Percentiles rank a stretch among this genome's conserved stretches.
These are phyloP conservation scores for Puntigrus tetrazona DNA, from an alignment of 2,113 vertebrate genomes.

Conservation along the genomic window DNA sequence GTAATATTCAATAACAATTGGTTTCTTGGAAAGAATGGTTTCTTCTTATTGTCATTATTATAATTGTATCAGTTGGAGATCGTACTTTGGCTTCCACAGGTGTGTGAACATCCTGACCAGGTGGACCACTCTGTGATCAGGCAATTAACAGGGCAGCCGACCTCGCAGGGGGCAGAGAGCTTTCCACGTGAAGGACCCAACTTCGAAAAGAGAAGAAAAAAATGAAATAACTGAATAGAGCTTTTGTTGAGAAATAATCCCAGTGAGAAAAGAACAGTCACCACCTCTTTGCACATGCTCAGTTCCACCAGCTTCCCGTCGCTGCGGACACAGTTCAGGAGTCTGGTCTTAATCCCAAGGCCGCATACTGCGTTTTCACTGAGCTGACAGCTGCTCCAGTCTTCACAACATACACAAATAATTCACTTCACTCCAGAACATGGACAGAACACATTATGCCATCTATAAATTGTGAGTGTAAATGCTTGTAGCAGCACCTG, in stretches of 20 bases:
- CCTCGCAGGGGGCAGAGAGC: constrained; percentile 78
- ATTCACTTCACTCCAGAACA: constrained; percentile 9
- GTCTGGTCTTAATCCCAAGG: constrained; percentile 78
- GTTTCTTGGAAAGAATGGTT: too few relatives aligned
- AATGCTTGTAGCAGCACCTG: constrained; percentile 75
- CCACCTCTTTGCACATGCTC: constrained; percentile 84
- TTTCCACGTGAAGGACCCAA: constrained; percentile 74
- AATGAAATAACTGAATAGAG: neutral
- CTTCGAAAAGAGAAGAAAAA: constrained; percentile 66
- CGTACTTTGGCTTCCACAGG: constrained; percentile 86
- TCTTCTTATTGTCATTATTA: too few relatives aligned
- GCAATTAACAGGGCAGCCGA: constrained; percentile 89
- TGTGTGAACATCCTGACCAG: constrained; percentile 89
- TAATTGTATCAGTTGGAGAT: neutral
- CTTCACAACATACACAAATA: constrained; percentile 68
- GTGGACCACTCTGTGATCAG: constrained; percentile 87
- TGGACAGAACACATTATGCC: neutral
- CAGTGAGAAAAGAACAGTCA: constrained; percentile 50
- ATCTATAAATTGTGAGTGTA: neutral
- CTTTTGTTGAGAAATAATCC: neutral
- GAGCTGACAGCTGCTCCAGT: constrained; percentile 93
- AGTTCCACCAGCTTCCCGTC: constrained; percentile 80
- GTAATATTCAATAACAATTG: neutral
- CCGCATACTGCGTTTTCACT: constrained; percentile 87
- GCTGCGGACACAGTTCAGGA: constrained; percentile 86